phyloP scores from a whole-genome alignment of 2,888 invertebrate genomes.

The Drosophila kambysellisi region DNA sequence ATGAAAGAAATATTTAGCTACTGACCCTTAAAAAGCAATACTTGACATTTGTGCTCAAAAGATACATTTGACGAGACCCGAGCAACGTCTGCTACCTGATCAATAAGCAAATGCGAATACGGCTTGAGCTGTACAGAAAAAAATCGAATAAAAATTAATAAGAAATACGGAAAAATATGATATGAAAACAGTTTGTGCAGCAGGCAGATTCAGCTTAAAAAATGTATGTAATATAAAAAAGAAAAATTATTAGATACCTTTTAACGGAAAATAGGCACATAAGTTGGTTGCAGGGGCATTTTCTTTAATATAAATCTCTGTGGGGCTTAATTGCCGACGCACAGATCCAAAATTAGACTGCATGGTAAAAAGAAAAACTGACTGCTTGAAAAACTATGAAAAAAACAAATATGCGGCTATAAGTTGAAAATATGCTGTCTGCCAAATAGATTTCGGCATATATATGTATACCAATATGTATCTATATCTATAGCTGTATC shows the following conservation, averaged over 20 bases:
- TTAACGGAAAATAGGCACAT: constrained; percentile 41
- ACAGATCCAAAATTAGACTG: constrained; percentile 65
- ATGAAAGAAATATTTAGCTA: constrained; percentile 57
- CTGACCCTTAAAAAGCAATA: constrained; percentile 80
- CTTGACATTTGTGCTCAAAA: constrained; percentile 81
- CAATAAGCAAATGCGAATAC: constrained; percentile 10
- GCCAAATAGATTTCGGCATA: constrained; percentile 49
- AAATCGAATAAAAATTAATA: not conserved
- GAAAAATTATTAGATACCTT: constrained; percentile 13
- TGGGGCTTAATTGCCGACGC: constrained; percentile 62
- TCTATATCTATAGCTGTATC: constrained; percentile 5
- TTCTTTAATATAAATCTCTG: constrained; percentile 30
- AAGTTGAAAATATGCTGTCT: constrained; percentile 41
- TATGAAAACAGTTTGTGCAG: not conserved
- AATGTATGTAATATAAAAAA: not conserved
- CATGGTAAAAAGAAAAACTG: constrained; percentile 34
- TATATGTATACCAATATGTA: not conserved
- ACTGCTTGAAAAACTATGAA: constrained; percentile 41
- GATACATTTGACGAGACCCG: constrained; percentile 56
- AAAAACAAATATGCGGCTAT: constrained; percentile 47
- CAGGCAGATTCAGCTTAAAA: not conserved
- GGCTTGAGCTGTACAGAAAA: not conserved
- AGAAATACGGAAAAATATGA: not conserved
- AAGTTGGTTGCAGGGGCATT: constrained; percentile 1
- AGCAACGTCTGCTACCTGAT: constrained; percentile 5